Conservation (phyloP, 2,888 invertebrate genomes). For the Lacanobia wlatinum region DNA sequence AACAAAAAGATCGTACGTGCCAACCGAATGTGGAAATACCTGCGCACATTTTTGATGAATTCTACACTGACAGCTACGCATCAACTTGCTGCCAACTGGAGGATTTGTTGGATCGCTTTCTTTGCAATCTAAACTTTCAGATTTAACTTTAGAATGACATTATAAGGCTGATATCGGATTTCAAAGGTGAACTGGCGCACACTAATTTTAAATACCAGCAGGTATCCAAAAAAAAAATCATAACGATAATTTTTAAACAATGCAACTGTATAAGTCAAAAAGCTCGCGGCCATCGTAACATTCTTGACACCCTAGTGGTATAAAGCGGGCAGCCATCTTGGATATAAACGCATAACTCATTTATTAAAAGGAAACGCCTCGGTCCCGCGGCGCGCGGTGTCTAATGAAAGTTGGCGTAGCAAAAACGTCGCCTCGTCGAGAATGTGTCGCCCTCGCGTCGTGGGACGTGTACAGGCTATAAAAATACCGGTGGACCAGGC, state of each 20-base stretch:
- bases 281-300: slow-evolving; percentile 76
- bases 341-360: slow-evolving; percentile 89
- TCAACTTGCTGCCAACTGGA: slow-evolving; percentile 63
- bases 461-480: slow-evolving; percentile 88
- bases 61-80: slow-evolving; percentile 76
- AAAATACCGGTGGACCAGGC: slow-evolving; percentile 86
- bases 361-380: slow-evolving; percentile 88
- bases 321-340: slow-evolving; percentile 84
- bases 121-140: slow-evolving; percentile 24
- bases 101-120: slow-evolving; percentile 49
- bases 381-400: slow-evolving; percentile 84
- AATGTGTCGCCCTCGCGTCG: slow-evolving; percentile 90
- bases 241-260: slow-evolving; percentile 59
- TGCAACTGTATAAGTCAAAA: slow-evolving; percentile 70
- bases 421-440: slow-evolving; percentile 88
- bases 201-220: slow-evolving; percentile 19
- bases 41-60: slow-evolving; percentile 80
- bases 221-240: slow-evolving; percentile 53
- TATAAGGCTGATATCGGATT: background rate
- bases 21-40: slow-evolving; percentile 80
- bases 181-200: background rate
- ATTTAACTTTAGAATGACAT: slow-evolving; percentile 1
- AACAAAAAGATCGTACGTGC: slow-evolving; percentile 81
- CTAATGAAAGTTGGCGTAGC: slow-evolving; percentile 89
- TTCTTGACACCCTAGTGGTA: slow-evolving; percentile 82